Conservation (phyloP, 2,113 vertebrate genomes). For the Archilochus colubris region DNA sequence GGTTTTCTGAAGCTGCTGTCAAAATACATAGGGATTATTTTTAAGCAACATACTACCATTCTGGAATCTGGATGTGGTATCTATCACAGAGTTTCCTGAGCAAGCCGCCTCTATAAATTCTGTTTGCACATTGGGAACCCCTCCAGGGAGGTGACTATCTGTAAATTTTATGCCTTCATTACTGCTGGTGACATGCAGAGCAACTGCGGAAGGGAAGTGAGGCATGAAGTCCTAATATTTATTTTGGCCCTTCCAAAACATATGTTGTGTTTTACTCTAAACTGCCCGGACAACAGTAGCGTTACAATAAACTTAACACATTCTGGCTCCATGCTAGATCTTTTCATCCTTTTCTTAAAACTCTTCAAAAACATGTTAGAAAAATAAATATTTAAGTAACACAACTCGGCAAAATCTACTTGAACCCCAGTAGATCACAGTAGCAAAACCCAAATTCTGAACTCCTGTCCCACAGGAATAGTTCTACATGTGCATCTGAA, state of each 20-base stretch:
- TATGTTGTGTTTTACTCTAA: not conserved
- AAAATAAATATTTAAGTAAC: not conserved
- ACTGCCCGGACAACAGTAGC: not conserved
- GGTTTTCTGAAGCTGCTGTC: not conserved
- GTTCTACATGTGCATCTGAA: not conserved
- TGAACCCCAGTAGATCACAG: not conserved
- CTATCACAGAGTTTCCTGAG: not conserved
- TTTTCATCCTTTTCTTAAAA: not conserved
- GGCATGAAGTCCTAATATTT: not conserved
- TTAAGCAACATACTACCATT: not conserved
- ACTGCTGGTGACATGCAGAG: not conserved
- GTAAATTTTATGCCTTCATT: not conserved
- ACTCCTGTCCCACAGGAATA: not conserved
- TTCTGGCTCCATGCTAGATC: not conserved
- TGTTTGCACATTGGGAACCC: not conserved
- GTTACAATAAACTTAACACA: not conserved
- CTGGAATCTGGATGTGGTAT: not conserved
- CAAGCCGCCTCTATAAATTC: not conserved
- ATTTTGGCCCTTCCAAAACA: not conserved
- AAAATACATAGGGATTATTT: slow-evolving; percentile 10
- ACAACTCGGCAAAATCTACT: not conserved
- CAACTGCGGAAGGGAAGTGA: not conserved
- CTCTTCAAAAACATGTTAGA: not conserved
- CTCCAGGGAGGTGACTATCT: not conserved
- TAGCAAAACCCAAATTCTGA: not conserved